Base-by-base conservation (phyloP, 2,113 vertebrate genomes). In the Menidia beryllina region DNA sequence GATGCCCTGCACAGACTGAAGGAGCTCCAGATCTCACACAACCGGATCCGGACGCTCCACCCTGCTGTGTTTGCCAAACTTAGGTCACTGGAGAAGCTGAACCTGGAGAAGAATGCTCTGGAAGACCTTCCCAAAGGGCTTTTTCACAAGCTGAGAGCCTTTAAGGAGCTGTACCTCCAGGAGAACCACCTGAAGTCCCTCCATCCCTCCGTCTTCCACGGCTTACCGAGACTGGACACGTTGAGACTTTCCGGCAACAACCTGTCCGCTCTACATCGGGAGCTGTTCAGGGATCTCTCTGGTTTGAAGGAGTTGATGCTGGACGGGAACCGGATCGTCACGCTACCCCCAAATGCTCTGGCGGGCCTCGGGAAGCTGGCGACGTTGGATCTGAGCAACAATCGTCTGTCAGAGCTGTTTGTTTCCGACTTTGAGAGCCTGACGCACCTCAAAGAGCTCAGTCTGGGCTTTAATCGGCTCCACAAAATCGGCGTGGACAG, bases 11-110 rank as follows among this genome's bases (percentile, higher is more conserved):
- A 48, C 13, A 72, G 48, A 41, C 81, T 93, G 23, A 57, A 11
- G 0, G 82, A 89, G 9, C 54, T 93, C 12, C 85, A 90, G 17
- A 63, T 92, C 26, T 81, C 83, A 1, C 80, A 81, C 71, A 93
- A 92, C 66, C 27, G 4, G 7, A 86, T 93, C 60, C 20, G 1
- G 8, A 20, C 85, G 19, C 78, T 92, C 60, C 63, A 68, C 1
- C 66, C n/a, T 1, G 5, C 21, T 13, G 26, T 78, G 12, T 88
- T 92, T 58, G 50, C 24, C 20, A 45, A 56, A 25, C 73, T 91
- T 21, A 71, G 27, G 54, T 83, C 73, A 0, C 66, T 92, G 2
- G 68, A 79, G 48, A 59, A 48, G 36, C 83, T 93, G 30, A 58
- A 88, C 53, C 19, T 93, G 38, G 81, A 86, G 24, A 25, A 80